Evolutionary conservation across 2,113 vertebrate genomes (phyloP).

Genomic region (Pangasianodon hypophthalmus): DNA sequence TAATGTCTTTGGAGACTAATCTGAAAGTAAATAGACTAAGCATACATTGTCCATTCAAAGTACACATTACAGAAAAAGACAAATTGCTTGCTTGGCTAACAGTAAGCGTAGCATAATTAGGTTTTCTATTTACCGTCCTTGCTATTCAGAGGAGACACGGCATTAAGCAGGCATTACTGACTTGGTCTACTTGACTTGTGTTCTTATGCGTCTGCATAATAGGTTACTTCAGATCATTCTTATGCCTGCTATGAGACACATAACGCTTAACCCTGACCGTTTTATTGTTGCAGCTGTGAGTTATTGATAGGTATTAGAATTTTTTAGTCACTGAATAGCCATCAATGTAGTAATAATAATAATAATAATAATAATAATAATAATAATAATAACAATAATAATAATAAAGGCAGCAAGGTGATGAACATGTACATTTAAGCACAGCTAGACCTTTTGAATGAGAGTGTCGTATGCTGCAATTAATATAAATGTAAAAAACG

Average conservation of each 20-base stretch:
- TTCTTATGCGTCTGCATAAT: not conserved
- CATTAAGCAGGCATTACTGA: not conserved
- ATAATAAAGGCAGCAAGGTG: not conserved
- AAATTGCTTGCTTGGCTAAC: not conserved
- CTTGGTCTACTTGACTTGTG: not conserved
- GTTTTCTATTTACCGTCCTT: slow-evolving; percentile 8
- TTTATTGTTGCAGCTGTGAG: not conserved
- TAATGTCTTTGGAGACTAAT: not conserved
- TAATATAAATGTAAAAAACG: not conserved
- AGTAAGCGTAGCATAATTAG: not conserved
- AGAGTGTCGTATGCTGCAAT: not conserved
- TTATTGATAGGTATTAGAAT: not conserved
- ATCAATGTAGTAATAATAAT: not conserved
- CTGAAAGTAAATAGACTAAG: not conserved
- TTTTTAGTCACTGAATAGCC: not conserved
- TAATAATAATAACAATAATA: too few species aligned
- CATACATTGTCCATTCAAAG: not conserved
- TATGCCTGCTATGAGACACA: not conserved
- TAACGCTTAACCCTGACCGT: not conserved
- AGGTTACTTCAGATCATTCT: not conserved
- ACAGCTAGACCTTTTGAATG: not conserved
- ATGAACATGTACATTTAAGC: not conserved
- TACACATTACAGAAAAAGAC: not conserved
- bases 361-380: not conserved
- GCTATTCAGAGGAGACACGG: not conserved